These are phyloP conservation scores for Hydraecia micacea DNA, from an alignment of 2,888 invertebrate species.

Conservation along the genomic window DNA sequence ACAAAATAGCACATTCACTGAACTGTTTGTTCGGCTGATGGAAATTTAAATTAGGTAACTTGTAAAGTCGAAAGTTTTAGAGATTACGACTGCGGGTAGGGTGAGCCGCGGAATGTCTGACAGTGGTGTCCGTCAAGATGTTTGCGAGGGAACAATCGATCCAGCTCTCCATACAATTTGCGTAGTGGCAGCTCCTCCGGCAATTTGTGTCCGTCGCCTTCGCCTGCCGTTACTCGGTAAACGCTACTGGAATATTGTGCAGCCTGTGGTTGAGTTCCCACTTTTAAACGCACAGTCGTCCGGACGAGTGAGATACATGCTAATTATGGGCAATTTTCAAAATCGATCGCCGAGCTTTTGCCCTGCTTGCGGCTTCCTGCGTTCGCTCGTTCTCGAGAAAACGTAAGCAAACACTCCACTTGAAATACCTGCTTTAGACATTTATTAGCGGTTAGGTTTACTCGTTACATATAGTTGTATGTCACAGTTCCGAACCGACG, in stretches of 20 bases:
- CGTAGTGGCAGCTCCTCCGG: slow-evolving; percentile 86
- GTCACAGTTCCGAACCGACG: slow-evolving; percentile 13
- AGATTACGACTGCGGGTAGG: slow-evolving; percentile 40
- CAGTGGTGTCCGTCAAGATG: slow-evolving; percentile 62
- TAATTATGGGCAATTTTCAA: slow-evolving; percentile 90
- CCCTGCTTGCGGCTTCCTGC: slow-evolving; percentile 86
- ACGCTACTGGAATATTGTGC: slow-evolving; percentile 89
- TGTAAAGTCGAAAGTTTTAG: slow-evolving; percentile 43
- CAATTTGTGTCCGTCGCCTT: slow-evolving; percentile 89
- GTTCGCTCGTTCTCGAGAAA: slow-evolving; percentile 78
- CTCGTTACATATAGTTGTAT: slow-evolving; percentile 42
- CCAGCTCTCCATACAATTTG: slow-evolving; percentile 83
- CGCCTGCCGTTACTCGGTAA: slow-evolving; percentile 88
- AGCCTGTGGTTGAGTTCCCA: slow-evolving; percentile 87
- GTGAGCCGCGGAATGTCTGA: slow-evolving; percentile 43
- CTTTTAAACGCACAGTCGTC: slow-evolving; percentile 86
- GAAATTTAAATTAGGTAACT: slow-evolving; percentile 42
- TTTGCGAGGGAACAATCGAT: slow-evolving; percentile 82
- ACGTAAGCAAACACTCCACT: slow-evolving; percentile 76
- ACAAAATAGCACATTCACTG: slow-evolving; percentile 46
- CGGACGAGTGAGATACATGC: slow-evolving; percentile 87
- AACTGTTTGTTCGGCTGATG: slow-evolving; percentile 59
- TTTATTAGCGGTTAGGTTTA: slow-evolving; percentile 64
- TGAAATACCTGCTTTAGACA: slow-evolving; percentile 62
- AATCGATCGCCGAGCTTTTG: slow-evolving; percentile 89